Conservation (phyloP, 2,888 invertebrate species). For the Scaptomyza polygonia region DNA sequence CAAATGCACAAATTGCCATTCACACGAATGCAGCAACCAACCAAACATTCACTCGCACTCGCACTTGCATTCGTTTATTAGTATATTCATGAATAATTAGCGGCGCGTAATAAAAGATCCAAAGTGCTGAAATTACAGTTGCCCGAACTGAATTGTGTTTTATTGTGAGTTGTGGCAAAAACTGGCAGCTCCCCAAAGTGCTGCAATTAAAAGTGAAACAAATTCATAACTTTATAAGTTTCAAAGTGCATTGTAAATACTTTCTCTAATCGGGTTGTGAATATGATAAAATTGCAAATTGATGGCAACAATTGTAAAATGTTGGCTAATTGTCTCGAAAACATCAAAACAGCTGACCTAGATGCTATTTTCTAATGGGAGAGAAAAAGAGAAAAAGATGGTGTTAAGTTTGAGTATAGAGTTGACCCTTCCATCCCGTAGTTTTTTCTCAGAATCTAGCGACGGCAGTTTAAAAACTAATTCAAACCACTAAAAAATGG, state of each 20-base stretch:
- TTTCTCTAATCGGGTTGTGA: slow-evolving; percentile 40
- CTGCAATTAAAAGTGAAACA: slow-evolving; percentile 52
- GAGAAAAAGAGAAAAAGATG: not conserved
- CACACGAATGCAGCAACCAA: slow-evolving; percentile 38
- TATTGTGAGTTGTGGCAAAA: slow-evolving; percentile 38
- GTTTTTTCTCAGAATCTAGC: no score
- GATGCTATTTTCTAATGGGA: not conserved
- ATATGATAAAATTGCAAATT: not conserved
- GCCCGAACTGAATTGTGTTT: not conserved
- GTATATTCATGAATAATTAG: slow-evolving; percentile 48
- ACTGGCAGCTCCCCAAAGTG: slow-evolving; percentile 37
- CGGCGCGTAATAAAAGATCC: slow-evolving; percentile 59
- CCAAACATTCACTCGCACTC: slow-evolving; percentile 4
- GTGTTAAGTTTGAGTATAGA: not conserved
- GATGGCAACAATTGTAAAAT: not conserved
- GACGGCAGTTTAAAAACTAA: no score
- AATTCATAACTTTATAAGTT: slow-evolving; percentile 2
- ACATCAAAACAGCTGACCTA: not conserved
- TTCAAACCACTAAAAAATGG: no score
- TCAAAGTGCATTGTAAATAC: slow-evolving; percentile 20
- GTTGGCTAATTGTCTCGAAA: not conserved
- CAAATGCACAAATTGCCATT: slow-evolving; percentile 41
- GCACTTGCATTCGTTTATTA: not conserved
- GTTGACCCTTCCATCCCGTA: no score
- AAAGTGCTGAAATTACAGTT: slow-evolving; percentile 64